Conservation (phyloP, 1,140 invertebrate genomes). For the Macrocentrus cingulum region DNA sequence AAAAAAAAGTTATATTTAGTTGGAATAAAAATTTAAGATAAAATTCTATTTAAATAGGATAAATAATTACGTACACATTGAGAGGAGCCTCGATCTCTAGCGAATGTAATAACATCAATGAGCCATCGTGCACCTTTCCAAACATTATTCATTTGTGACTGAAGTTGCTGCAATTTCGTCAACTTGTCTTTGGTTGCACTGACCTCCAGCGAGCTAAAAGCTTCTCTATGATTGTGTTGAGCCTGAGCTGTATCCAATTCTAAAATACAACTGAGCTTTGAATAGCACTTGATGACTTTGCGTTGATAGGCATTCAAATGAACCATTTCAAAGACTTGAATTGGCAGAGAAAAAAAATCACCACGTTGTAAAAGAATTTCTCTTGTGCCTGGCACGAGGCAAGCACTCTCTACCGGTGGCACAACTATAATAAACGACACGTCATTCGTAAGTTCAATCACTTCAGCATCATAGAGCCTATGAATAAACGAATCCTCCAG, state of each 20-base stretch:
- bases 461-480: slow-evolving; percentile 87
- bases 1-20: too few relatives aligned
- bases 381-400: slow-evolving; percentile 84
- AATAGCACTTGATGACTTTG: slow-evolving; percentile 85
- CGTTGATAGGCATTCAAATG: slow-evolving; percentile 89
- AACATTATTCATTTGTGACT: slow-evolving; percentile 76
- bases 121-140: slow-evolving; percentile 95
- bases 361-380: slow-evolving; percentile 77
- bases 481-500: slow-evolving; percentile 68
- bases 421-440: slow-evolving; percentile 89
- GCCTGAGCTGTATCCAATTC: slow-evolving; percentile 91
- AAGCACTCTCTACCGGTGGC: slow-evolving; percentile 86
- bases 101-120: slow-evolving; percentile 90
- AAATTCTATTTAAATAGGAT: neutral
- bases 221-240: slow-evolving; percentile 88
- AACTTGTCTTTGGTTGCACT: slow-evolving; percentile 82
- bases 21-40: too few relatives aligned
- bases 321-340: slow-evolving; percentile 92
- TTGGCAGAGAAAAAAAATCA: slow-evolving; percentile 81
- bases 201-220: slow-evolving; percentile 87
- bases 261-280: slow-evolving; percentile 85
- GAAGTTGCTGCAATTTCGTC: slow-evolving; percentile 77
- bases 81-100: slow-evolving; percentile 71
- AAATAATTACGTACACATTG: slow-evolving; percentile 23
- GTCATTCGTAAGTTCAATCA: slow-evolving; percentile 84